Percentiles rank a stretch among this genome's conserved stretches.
These are phyloP conservation scores for Ctenosaura bakeri DNA, from an alignment of 2,797 vertebrate genomes.

Conservation along the genomic window DNA sequence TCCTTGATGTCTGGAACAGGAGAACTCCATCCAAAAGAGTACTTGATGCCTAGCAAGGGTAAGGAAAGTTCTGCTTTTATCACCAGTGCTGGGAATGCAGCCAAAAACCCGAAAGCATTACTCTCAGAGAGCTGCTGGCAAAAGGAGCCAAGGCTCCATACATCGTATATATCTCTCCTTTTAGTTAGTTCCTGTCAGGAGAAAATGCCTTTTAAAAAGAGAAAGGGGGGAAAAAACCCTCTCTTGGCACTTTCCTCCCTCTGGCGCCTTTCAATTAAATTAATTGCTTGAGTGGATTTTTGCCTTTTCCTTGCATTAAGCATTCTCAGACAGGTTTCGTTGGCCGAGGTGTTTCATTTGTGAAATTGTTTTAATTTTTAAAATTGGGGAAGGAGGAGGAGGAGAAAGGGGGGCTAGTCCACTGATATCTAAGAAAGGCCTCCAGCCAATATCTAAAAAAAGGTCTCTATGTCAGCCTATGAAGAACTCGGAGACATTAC, in stretches of 20 bases:
- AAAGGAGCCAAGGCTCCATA: background rate
- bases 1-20: background rate
- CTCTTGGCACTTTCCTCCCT: slow-evolving; percentile 14
- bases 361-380: slow-evolving; percentile 20
- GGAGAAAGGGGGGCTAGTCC: too few relatives aligned
- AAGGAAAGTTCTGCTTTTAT: background rate
- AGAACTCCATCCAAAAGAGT: background rate
- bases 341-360: slow-evolving; percentile 13
- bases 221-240: background rate
- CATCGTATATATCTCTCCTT: slow-evolving; percentile 5
- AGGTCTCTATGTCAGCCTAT: too few relatives aligned
- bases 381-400: background rate
- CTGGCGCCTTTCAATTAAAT: slow-evolving; percentile 33
- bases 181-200: slow-evolving; percentile 7
- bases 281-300: slow-evolving; percentile 27
- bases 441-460: too few relatives aligned
- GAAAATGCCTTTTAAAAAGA: slow-evolving; percentile 25
- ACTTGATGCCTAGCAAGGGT: background rate
- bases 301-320: slow-evolving; percentile 21
- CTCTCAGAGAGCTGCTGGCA: background rate
- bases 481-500: too few relatives aligned
- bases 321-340: background rate
- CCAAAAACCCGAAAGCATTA: slow-evolving; percentile 32
- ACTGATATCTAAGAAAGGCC: background rate
- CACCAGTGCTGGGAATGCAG: background rate